Base-by-base conservation (phyloP, 2,113 vertebrate genomes). In the Pygoscelis antarcticus region DNA sequence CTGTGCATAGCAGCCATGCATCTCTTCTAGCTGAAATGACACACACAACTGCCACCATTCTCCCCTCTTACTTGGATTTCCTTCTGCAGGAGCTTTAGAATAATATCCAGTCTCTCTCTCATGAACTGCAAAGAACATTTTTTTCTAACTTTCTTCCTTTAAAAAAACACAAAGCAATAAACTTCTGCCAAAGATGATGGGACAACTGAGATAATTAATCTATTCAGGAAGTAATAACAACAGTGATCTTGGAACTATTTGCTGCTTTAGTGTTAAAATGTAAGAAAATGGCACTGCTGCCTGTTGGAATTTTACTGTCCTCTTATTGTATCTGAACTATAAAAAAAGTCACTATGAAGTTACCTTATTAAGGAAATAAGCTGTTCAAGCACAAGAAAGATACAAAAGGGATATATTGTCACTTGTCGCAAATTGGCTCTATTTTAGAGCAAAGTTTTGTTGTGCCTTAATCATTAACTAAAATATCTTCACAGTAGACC, bases 301-400 rank as follows among this genome's bases (percentile, higher is more conserved):
- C 90, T 97, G 82, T 93, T 97, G 87, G 93, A 97, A 92, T 97
- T 97, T 97, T 95, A 87, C 96, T 93, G 64, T 83, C 49, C 38
- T 93, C 78, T 91, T 93, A 71, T 74, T 68, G 40, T 87, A 40
- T 62, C 78, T 94, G 52, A 93, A 60, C 58, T 83, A 40, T 66
- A 79, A 87, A 96, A 95, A 90, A 57, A 5, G 25, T 25, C 69
- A 34, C 49, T 30, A 20, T 82, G 82, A 89, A 89, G n/a, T 97
- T 83, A 25, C 89, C 44, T 91, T 94, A 38, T 87, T 94, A 97
- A 94, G 60, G 70, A 96, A 94, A 97, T 83, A 64, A 60, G 46
- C 49, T 96, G 71, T 93, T 96, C 26, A 88, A 90, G 68, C n/a
- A 52, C 34, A 55, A 87, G 52, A 62, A n/a, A 26, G 36, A 78